Conservation (phyloP, 2,113 vertebrate genomes). For the Hemicordylus capensis region DNA sequence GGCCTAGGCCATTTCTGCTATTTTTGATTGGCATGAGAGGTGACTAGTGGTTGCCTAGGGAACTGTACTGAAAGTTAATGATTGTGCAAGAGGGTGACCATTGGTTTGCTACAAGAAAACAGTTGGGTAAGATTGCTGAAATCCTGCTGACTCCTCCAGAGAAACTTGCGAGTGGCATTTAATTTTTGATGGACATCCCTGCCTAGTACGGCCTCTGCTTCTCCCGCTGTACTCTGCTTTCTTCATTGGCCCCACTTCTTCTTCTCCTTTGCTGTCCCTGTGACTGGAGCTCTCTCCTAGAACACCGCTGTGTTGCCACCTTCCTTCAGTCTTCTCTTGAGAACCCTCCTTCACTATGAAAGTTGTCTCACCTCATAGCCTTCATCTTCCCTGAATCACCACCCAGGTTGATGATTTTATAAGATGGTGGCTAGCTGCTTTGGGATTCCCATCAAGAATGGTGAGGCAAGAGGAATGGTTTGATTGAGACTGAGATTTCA, state of each 20-base stretch:
- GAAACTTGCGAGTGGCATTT: background rate
- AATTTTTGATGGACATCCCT: background rate
- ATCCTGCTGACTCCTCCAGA: background rate
- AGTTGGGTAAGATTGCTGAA: background rate
- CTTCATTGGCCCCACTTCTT: background rate
- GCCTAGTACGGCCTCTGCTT: background rate
- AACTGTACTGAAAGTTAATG: background rate
- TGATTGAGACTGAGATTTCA: too few relatives aligned
- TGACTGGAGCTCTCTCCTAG: background rate
- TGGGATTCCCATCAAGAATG: background rate
- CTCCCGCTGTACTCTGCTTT: background rate
- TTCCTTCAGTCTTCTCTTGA: too few relatives aligned
- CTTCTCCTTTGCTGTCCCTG: background rate
- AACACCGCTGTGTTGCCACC: background rate
- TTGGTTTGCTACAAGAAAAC: background rate
- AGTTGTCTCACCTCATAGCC: background rate
- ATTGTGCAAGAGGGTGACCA: background rate
- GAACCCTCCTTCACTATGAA: background rate
- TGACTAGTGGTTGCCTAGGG: background rate
- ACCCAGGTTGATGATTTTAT: too few relatives aligned
- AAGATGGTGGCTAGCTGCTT: background rate
- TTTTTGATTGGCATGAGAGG: background rate
- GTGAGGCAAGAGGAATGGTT: background rate
- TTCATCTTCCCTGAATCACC: too few relatives aligned
- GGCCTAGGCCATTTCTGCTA: background rate